These are phyloP conservation scores for Tapirus indicus DNA, from an alignment of 2,797 vertebrate species.

Conservation along the genomic window DNA sequence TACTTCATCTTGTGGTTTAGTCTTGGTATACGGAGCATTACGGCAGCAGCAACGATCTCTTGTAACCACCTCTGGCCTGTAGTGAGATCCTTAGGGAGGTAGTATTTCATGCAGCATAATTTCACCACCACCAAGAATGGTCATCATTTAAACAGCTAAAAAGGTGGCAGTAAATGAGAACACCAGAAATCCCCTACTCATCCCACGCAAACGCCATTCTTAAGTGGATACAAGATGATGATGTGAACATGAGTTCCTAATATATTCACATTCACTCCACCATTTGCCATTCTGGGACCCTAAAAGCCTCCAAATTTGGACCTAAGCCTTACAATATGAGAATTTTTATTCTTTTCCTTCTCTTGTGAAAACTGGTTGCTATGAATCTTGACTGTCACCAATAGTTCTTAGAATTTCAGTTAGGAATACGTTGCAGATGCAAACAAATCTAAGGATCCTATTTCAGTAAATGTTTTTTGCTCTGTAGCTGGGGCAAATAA, in stretches of 20 bases:
- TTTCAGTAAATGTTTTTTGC: conserved; percentile 48
- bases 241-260: background rate
- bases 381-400: conserved; percentile 47
- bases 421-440: conserved; percentile 35
- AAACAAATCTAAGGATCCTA: conserved; percentile 44
- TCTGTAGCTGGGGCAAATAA: conserved; percentile 24
- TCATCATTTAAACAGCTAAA: conserved; percentile 55
- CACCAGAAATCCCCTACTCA: background rate
- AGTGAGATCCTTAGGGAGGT: conserved; percentile 38
- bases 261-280: background rate
- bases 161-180: conserved; percentile 46
- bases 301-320: conserved; percentile 40
- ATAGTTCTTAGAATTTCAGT: conserved; percentile 30
- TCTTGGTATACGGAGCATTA: conserved; percentile 33
- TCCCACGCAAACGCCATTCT: conserved; percentile 20
- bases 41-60: conserved; percentile 45
- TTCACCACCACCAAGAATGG: conserved; percentile 50
- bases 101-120: conserved; percentile 34
- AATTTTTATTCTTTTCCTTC: conserved; percentile 47
- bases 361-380: conserved; percentile 51
- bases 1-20: conserved; percentile 76
- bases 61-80: conserved; percentile 64
- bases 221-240: background rate
- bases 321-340: background rate
- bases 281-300: conserved; percentile 8